A percentile compares a stretch with the other conserved stretches of the same genome.
These are phyloP conservation scores for Ceratosolen solmsi DNA, from an alignment of 1,140 invertebrate species.

Conservation along the genomic window DNA sequence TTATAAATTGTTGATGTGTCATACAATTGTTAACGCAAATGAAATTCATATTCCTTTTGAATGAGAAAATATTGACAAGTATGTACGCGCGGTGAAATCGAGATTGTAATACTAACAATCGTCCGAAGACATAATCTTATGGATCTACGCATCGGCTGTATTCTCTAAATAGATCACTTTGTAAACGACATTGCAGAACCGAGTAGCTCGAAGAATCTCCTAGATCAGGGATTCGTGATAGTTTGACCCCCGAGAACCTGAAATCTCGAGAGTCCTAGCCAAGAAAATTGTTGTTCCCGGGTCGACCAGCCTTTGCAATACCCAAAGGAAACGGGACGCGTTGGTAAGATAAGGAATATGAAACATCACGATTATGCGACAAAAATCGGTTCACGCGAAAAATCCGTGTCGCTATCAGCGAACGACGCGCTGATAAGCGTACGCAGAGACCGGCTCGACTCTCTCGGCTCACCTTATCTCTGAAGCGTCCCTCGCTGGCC, in stretches of 20 bases:
- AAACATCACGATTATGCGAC: conserved; percentile 7
- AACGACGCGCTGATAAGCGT: background rate
- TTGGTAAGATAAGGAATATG: no score
- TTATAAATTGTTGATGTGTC: no score
- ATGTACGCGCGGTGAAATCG: background rate
- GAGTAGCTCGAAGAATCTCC: no score
- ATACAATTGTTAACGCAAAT: no score
- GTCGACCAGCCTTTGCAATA: no score
- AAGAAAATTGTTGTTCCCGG: no score
- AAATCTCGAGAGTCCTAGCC: no score
- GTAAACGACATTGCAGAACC: no score
- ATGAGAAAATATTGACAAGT: background rate
- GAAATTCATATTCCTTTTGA: no score
- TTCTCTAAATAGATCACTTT: conserved; percentile 28
- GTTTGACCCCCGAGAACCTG: no score
- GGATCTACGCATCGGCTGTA: conserved; percentile 26
- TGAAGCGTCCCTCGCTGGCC: background rate
- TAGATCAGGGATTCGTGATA: no score
- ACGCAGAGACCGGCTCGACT: background rate
- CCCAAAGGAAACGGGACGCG: no score
- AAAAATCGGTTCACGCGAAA: background rate
- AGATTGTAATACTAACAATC: conserved; percentile 44
- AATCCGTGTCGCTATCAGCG: background rate
- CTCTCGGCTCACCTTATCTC: conserved; percentile 29
- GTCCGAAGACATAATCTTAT: conserved; percentile 37